phyloP scores from a whole-genome alignment of 2,888 invertebrate genomes.

The Callosobruchus maculatus region DNA sequence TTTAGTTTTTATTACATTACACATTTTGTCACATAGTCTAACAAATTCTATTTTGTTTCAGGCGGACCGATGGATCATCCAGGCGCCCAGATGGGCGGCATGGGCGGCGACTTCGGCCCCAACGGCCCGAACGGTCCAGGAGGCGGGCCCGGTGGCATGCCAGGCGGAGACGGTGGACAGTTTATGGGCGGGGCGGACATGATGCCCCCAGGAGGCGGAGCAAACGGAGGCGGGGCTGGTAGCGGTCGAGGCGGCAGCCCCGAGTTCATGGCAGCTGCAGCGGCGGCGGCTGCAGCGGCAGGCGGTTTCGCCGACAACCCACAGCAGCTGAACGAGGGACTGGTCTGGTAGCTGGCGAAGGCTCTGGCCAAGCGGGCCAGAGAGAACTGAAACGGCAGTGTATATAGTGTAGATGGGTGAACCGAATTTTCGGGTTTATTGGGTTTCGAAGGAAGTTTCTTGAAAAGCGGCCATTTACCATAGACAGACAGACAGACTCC shows the following conservation, averaged over 20 bases:
- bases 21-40: neutral
- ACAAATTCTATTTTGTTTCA: conserved; percentile 37
- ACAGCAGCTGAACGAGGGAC: conserved; percentile 69
- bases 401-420: conserved; percentile 3
- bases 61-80: conserved; percentile 71
- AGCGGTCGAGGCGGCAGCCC: conserved; percentile 70
- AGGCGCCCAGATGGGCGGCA: conserved; percentile 72
- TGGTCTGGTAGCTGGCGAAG: conserved; percentile 66
- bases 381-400: conserved; percentile 26
- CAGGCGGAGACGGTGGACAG: conserved; percentile 57
- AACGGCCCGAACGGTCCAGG: conserved; percentile 66
- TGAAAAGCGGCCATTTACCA: neutral
- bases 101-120: conserved; percentile 47
- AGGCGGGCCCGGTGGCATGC: conserved; percentile 73
- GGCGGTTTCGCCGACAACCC: conserved; percentile 66
- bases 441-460: neutral
- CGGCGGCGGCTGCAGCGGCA: conserved; percentile 35
- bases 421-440: neutral
- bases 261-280: conserved; percentile 60
- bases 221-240: conserved; percentile 61
- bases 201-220: conserved; percentile 59
- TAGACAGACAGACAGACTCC: too few relatives aligned
- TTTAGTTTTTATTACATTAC: too few relatives aligned
- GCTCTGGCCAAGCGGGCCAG: conserved; percentile 50
- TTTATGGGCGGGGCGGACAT: conserved; percentile 59